These are phyloP conservation scores for Neodiprion pinetum DNA, from an alignment of 1,140 invertebrate genomes.

Conservation along the genomic window DNA sequence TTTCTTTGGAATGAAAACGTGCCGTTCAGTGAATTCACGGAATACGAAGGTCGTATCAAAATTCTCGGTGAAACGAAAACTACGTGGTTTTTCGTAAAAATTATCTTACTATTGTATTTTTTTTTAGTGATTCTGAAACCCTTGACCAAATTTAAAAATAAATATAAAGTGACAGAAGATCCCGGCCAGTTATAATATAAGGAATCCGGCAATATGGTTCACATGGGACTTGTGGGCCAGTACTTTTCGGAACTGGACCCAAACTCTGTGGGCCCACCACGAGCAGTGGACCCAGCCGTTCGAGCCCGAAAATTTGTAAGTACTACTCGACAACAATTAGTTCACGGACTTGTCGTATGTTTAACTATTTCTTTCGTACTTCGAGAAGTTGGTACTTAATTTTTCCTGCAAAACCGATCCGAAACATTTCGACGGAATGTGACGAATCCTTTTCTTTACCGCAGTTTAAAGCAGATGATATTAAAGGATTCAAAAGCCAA, in stretches of 20 bases:
- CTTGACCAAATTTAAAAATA: background rate
- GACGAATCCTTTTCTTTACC: no score
- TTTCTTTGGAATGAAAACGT: no score
- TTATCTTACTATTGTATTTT: background rate
- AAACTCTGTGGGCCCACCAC: conserved; percentile 37
- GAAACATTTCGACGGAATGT: no score
- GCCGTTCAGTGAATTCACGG: no score
- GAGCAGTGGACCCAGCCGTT: conserved; percentile 36
- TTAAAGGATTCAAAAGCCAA: no score
- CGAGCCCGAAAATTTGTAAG: conserved; percentile 45
- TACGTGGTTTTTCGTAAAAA: no score
- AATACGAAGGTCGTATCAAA: no score
- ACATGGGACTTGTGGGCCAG: conserved; percentile 40
- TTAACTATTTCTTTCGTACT: background rate
- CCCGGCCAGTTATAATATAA: background rate
- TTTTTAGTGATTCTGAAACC: background rate
- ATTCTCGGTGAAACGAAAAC: background rate
- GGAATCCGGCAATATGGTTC: conserved; percentile 33
- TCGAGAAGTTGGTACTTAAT: background rate
- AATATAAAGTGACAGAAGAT: background rate
- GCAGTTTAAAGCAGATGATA: no score
- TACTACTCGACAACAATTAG: conserved; percentile 24
- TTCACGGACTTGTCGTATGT: no score
- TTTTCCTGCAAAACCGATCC: no score
- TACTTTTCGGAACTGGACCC: conserved; percentile 43